Base-by-base conservation (phyloP, 2,888 invertebrate genomes). In the Andrena dorsata region DNA sequence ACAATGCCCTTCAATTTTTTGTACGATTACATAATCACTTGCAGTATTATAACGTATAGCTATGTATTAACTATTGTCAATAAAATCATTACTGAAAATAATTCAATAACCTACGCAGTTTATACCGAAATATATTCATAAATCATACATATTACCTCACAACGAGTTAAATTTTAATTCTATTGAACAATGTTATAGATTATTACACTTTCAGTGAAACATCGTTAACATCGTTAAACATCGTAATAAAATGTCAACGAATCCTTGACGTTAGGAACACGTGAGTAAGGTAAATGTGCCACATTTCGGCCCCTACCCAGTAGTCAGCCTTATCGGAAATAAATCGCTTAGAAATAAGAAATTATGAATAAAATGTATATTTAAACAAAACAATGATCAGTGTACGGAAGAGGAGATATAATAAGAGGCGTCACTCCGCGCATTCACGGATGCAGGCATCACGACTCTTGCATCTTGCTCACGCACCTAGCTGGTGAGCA, bases 21-120 rank as follows among this genome's bases (percentile, higher is more conserved):
- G 41, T 51, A 47, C 1, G 10, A 53, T 80, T 76, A 80, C 2
- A 26, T 76, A 82, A 82, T 32, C 60, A 6, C n/a, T 56, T 30
- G 8, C 13, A 23, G 13, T 49, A 66, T 73, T 73, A 41, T 68
- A 68, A 51, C 53, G 8, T 28, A 73, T 26, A 41, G 23, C 13
- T 49, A 49, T 3, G 35, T 63, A 23, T 58, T 13, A 56, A 69
- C 35, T 76, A 79, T 26, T 69, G 4, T 61, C 47, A 53, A 2
- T 32, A 20, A 23, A 28, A 49, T 60, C n/a, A 51, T 61, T 35
- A 28, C 20, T 20, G 2, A 53, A 28, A 47, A 53, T 35, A 73
- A 56, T 20, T 10, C 56, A 35, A 35, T 77, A 77, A 71, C 80
- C 71, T 71, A 49, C 1, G 26, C 23, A 0, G 41, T 10, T 69